phyloP scores from a whole-genome alignment of 2,797 vertebrate species.

The Schizopygopsis pylzovi region DNA sequence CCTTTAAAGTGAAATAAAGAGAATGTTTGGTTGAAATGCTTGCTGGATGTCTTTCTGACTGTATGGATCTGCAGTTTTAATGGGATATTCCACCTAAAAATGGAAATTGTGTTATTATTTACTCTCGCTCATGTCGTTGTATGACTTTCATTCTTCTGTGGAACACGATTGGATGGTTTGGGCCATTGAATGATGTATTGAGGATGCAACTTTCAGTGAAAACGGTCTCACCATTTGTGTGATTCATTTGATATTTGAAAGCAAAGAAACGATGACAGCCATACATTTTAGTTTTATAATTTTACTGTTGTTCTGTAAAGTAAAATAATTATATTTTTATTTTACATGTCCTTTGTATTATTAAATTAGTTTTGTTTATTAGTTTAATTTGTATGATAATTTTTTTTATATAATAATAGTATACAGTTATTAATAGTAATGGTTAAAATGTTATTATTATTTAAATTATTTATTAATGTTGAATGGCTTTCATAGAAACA shows the following conservation, averaged over 20 bases:
- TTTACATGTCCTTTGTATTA: not conserved
- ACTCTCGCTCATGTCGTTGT: not conserved
- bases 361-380: not conserved
- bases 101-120: not conserved
- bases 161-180: not conserved
- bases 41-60: conserved; percentile 69
- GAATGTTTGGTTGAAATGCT: conserved; percentile 64
- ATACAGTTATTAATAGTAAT: not conserved
- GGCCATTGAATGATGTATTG: not conserved
- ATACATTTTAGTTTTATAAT: not conserved
- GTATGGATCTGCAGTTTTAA: conserved; percentile 48
- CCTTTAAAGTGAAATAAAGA: conserved; percentile 70
- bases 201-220: not conserved
- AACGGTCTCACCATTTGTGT: not conserved
- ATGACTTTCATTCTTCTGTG: not conserved
- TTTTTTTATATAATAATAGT: not conserved
- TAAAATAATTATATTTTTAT: not conserved
- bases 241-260: not conserved
- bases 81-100: not conserved
- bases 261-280: not conserved
- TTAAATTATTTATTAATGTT: not conserved
- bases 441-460: not conserved
- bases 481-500: not conserved
- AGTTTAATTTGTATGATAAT: too few relatives aligned
- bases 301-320: not conserved